phyloP scores from a whole-genome alignment of 2,797 vertebrate species.

The Potorous gilbertii region DNA sequence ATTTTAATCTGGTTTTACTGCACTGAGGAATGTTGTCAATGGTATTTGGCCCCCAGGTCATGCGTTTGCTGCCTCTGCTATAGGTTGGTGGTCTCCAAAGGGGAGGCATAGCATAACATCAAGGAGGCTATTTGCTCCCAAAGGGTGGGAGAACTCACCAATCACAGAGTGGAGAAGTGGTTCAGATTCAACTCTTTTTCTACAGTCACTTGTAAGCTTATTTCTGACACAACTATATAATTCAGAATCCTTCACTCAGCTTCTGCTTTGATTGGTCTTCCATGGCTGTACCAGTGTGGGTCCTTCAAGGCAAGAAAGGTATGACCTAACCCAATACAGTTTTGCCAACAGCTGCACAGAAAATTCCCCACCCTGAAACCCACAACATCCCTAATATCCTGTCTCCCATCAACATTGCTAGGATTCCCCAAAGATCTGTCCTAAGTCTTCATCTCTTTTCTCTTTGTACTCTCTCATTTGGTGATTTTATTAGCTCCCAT shows the following conservation, averaged over 20 bases:
- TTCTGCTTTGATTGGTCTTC: neutral
- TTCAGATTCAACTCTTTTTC: neutral
- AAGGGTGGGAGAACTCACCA: neutral
- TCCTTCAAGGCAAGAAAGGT: neutral
- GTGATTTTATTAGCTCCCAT: neutral
- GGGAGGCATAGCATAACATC: neutral
- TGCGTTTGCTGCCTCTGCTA: neutral
- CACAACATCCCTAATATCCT: neutral
- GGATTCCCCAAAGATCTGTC: neutral
- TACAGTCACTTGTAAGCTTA: neutral
- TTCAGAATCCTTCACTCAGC: neutral
- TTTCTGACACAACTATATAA: neutral
- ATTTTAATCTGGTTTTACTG: neutral
- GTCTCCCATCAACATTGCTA: neutral
- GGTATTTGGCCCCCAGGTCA: neutral
- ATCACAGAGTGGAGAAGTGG: neutral
- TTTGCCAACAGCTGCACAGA: neutral
- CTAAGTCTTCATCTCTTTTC: neutral
- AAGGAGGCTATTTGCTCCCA: neutral
- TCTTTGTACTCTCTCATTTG: neutral
- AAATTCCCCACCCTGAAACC: neutral
- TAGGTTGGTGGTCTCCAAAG: neutral
- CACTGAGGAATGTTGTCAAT: neutral
- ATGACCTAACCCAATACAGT: neutral
- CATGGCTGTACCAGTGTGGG: neutral